Evolutionary conservation across 1,140 invertebrate species (phyloP).

Genomic region (Phortica variegata): DNA sequence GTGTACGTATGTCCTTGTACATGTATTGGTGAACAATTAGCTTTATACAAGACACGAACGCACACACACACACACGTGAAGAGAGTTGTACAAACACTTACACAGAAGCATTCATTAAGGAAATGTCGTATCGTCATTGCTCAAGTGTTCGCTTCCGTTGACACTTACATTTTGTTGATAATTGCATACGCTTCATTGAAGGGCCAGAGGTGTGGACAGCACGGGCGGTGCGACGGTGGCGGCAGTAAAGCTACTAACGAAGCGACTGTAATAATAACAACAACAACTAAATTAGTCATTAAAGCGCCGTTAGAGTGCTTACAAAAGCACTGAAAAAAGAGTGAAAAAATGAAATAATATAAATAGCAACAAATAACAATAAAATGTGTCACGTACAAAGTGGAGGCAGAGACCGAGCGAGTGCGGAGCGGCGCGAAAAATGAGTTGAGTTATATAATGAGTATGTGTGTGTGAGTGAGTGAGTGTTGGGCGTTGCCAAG

Average conservation of each 20-base stretch:
- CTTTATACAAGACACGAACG: slow-evolving; percentile 5
- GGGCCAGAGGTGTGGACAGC: too few species aligned
- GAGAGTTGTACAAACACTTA: background rate
- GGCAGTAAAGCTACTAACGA: too few species aligned
- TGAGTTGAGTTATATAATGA: too few species aligned
- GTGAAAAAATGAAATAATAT: too few species aligned
- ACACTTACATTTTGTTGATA: slow-evolving; percentile 29
- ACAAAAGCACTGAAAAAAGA: too few species aligned
- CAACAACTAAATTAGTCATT: slow-evolving; percentile 50
- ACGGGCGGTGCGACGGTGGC: too few species aligned
- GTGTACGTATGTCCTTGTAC: slow-evolving; percentile 3
- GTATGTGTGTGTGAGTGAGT: slow-evolving; percentile 10
- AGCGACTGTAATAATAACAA: slow-evolving; percentile 8
- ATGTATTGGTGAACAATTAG: slow-evolving; percentile 26
- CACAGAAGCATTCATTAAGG: slow-evolving; percentile 40
- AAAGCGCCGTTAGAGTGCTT: slow-evolving; percentile 48
- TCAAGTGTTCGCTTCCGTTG: slow-evolving; percentile 50
- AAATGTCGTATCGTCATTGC: slow-evolving; percentile 50
- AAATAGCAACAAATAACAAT: slow-evolving; percentile 43
- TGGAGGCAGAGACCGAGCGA: background rate
- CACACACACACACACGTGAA: background rate
- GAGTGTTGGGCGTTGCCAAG: slow-evolving; percentile 19
- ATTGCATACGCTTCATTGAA: slow-evolving; percentile 23
- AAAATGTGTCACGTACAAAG: slow-evolving; percentile 35
- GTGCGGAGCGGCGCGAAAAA: background rate